A percentile compares a stretch with the other conserved stretches of the same genome.
These are phyloP conservation scores for Limnephilus auricula DNA, from an alignment of 2,888 invertebrate species.

Conservation along the genomic window DNA sequence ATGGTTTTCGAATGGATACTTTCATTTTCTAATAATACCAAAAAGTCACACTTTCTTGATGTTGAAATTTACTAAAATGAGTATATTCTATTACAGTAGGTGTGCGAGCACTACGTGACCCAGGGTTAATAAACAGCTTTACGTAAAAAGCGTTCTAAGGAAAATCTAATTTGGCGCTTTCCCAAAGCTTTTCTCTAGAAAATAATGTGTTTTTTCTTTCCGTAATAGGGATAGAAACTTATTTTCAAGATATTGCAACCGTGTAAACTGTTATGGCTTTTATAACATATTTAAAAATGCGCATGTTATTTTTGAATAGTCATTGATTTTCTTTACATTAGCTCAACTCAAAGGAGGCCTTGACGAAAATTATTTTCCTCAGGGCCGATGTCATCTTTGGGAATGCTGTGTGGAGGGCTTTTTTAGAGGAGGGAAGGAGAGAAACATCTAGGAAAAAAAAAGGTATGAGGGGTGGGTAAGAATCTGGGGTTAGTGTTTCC, in stretches of 20 bases:
- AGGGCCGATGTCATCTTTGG: too few relatives aligned
- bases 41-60: not conserved
- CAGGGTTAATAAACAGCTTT: not conserved
- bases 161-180: conserved; percentile 25
- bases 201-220: not conserved
- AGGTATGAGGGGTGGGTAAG: too few relatives aligned
- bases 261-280: not conserved
- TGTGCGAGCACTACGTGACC: not conserved
- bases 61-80: not conserved
- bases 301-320: not conserved
- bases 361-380: too few relatives aligned
- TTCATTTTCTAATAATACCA: not conserved
- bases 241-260: not conserved
- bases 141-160: not conserved
- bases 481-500: too few relatives aligned
- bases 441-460: too few relatives aligned
- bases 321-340: too few relatives aligned
- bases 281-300: not conserved
- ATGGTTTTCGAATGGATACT: too few relatives aligned
- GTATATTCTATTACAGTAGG: not conserved
- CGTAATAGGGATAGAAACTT: not conserved
- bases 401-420: too few relatives aligned
- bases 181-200: not conserved
- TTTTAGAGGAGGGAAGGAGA: too few relatives aligned
- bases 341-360: too few relatives aligned